phyloP scores from a whole-genome alignment of 2,888 invertebrate genomes.

The Cistogaster globosa region DNA sequence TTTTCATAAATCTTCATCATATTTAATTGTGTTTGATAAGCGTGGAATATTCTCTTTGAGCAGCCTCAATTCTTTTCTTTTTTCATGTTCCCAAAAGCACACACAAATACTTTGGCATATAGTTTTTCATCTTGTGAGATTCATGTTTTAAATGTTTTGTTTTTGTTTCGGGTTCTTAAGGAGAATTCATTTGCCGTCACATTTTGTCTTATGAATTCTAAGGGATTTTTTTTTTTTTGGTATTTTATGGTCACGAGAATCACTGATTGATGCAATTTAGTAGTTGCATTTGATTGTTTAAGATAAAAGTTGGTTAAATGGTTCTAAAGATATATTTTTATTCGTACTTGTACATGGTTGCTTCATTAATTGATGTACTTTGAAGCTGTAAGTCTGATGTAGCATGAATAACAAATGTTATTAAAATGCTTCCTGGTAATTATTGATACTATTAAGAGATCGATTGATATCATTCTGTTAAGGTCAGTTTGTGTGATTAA shows the following conservation, averaged over 20 bases:
- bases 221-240: conserved; percentile 64
- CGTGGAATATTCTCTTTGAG: conserved; percentile 70
- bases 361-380: conserved; percentile 31
- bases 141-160: conserved; percentile 29
- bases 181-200: conserved; percentile 50
- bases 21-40: conserved; percentile 73
- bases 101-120: conserved; percentile 5
- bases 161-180: conserved; percentile 7
- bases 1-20: conserved; percentile 73
- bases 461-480: conserved; percentile 66
- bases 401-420: conserved; percentile 44
- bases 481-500: conserved; percentile 52
- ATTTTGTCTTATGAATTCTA: conserved; percentile 58
- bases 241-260: conserved; percentile 69
- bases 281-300: conserved; percentile 68
- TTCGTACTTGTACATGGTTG: conserved; percentile 23
- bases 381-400: conserved; percentile 7
- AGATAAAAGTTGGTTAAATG: conserved; percentile 63
- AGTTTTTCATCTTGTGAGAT: conserved; percentile 33
- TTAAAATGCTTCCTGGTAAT: conserved; percentile 70
- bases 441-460: conserved; percentile 67
- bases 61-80: conserved; percentile 15
- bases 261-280: conserved; percentile 71
- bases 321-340: conserved; percentile 3
- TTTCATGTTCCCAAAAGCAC: conserved; percentile 1